Percentiles rank a stretch among this genome's conserved stretches.
These are phyloP conservation scores for Clarias batrachus DNA, from an alignment of 2,113 vertebrate species.

Conservation along the genomic window DNA sequence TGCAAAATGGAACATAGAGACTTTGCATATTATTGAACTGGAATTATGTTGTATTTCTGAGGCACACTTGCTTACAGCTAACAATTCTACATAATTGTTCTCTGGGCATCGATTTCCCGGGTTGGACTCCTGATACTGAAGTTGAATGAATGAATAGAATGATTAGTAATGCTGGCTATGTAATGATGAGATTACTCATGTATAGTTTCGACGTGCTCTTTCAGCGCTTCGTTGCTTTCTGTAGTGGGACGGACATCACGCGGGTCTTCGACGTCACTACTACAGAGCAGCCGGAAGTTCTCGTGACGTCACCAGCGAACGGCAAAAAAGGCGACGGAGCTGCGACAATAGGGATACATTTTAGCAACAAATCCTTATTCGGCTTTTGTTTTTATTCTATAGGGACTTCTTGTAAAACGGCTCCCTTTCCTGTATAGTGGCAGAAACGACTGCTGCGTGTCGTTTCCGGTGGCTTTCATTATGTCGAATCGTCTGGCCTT, in stretches of 20 bases:
- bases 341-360: background rate
- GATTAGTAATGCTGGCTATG: background rate
- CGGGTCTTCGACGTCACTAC: constrained; percentile 40
- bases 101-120: no score
- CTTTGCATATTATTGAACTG: background rate
- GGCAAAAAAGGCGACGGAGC: constrained; percentile 22
- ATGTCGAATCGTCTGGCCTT: constrained; percentile 72
- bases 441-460: background rate
- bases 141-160: background rate
- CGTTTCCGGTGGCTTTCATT: constrained; percentile 11
- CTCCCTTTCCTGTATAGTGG: no score
- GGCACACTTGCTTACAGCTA: background rate
- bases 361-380: background rate
- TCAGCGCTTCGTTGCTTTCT: background rate
- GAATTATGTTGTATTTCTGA: background rate
- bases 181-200: background rate
- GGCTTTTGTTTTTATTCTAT: background rate
- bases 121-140: background rate
- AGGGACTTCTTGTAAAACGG: background rate
- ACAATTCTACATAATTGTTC: no score
- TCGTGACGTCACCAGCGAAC: constrained; percentile 28
- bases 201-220: background rate
- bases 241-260: background rate
- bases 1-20: background rate
- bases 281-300: constrained; percentile 45